phyloP scores from a whole-genome alignment of 2,797 vertebrate species.

The Anguilla pacifica region DNA sequence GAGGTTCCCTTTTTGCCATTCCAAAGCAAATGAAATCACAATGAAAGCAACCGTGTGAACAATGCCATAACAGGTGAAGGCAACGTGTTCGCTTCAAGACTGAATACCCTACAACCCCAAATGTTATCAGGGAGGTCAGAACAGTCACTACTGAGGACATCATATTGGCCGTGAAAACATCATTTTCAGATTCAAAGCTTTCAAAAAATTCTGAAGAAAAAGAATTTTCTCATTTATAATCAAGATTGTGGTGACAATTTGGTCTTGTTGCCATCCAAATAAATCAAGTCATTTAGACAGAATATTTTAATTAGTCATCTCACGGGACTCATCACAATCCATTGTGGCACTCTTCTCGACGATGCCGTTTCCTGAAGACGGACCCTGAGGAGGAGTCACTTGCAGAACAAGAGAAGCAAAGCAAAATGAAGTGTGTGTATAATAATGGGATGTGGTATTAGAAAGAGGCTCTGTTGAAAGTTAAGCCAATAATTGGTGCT shows the following conservation, averaged over 20 bases:
- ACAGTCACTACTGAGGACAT: neutral
- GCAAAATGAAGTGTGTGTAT: conserved; percentile 14
- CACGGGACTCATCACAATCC: conserved; percentile 15
- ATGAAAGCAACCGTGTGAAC: neutral
- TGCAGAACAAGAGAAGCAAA: neutral
- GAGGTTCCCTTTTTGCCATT: neutral
- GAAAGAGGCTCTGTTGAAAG: conserved; percentile 15
- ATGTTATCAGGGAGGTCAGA: neutral
- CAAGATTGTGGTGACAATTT: neutral
- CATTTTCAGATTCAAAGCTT: neutral
- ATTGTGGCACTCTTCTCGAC: conserved; percentile 22
- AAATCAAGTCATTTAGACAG: conserved; percentile 65
- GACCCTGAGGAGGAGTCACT: neutral
- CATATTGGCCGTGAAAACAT: neutral
- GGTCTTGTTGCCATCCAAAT: conserved; percentile 67
- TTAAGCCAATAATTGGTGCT: neutral
- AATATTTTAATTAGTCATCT: conserved; percentile 70
- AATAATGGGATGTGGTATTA: conserved; percentile 14
- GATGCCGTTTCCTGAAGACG: conserved; percentile 4
- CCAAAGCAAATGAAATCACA: neutral
- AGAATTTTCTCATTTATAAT: conserved; percentile 16
- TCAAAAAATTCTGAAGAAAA: neutral
- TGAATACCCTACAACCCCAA: neutral
- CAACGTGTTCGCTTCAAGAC: neutral
- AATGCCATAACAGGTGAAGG: neutral